Evolutionary conservation across 2,113 vertebrate genomes (phyloP).

Genomic region (Archilochus colubris): DNA sequence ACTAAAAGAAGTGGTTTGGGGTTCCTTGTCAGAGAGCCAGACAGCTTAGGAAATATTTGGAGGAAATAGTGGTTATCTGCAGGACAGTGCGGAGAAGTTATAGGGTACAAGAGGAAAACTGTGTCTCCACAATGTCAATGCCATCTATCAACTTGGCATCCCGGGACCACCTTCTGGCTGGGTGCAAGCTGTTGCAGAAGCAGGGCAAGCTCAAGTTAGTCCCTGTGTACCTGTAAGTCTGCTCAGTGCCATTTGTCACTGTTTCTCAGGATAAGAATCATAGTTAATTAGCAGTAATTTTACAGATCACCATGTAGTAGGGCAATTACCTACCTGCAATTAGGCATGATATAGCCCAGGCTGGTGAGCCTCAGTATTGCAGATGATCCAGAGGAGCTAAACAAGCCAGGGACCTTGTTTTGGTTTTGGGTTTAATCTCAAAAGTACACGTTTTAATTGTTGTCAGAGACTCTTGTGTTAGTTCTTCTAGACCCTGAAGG

Average conservation of each 20-base stretch:
- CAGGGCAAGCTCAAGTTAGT: neutral
- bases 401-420: neutral
- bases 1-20: neutral
- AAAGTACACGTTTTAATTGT: conserved; percentile 21
- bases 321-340: neutral
- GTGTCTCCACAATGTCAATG: neutral
- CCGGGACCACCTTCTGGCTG: neutral
- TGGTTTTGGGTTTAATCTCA: neutral
- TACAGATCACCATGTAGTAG: neutral
- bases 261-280: conserved; percentile 26
- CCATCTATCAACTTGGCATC: neutral
- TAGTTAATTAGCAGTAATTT: conserved; percentile 3
- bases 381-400: conserved; percentile 5
- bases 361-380: neutral
- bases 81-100: neutral
- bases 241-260: conserved; percentile 13
- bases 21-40: neutral
- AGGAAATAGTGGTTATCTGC: neutral
- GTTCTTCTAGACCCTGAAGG: neutral
- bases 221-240: neutral
- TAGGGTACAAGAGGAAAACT: neutral
- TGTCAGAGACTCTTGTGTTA: neutral
- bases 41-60: neutral
- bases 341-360: neutral
- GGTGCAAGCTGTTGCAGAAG: neutral